phyloP scores from a whole-genome alignment of 2,797 vertebrate species.

The Alcedo quadribrachys region DNA sequence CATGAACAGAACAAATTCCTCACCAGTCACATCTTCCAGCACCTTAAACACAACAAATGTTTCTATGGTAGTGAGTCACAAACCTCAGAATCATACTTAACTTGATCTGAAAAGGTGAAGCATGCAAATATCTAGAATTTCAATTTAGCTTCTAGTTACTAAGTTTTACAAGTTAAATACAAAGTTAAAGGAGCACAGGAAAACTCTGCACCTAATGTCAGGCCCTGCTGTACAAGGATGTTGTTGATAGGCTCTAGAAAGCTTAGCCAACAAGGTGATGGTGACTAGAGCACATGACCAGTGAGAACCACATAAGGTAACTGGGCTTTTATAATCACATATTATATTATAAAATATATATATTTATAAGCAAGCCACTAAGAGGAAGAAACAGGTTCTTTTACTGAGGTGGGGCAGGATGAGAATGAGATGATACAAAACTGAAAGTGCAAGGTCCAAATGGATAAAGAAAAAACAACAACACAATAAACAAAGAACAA shows the following conservation, averaged over 20 bases:
- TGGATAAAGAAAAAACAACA: background rate
- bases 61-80: background rate
- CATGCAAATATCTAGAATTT: background rate
- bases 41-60: conserved; percentile 79
- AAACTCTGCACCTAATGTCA: background rate
- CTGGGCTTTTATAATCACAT: background rate
- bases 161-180: background rate
- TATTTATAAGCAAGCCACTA: background rate
- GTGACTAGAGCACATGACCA: background rate
- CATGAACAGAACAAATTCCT: conserved; percentile 98
- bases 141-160: background rate
- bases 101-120: background rate
- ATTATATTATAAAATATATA: too few species aligned
- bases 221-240: background rate
- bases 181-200: background rate
- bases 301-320: background rate
- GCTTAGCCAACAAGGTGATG: background rate
- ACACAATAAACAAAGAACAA: background rate
- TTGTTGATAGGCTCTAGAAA: background rate
- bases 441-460: background rate
- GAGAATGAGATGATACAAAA: background rate
- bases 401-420: background rate
- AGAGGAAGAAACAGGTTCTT: background rate
- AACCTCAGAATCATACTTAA: background rate
- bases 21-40: conserved; percentile 95